These are phyloP conservation scores for Sebastes variabilis DNA, from an alignment of 2,797 vertebrate species.

Conservation along the genomic window DNA sequence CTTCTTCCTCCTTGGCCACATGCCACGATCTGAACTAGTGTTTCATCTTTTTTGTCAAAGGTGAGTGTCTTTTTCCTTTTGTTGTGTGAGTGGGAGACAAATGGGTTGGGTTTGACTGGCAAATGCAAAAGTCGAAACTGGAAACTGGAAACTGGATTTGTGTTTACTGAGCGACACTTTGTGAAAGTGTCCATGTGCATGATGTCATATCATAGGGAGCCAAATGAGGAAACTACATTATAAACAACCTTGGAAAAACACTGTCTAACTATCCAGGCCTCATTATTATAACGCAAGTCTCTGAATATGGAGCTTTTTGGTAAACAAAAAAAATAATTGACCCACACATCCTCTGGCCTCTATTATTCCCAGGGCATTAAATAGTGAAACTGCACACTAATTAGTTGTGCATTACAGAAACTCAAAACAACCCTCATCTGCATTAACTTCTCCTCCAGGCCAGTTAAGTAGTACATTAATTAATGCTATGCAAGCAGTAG, in stretches of 20 bases:
- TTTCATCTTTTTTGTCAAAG: conserved; percentile 48
- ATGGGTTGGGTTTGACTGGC: conserved; percentile 38
- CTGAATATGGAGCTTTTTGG: neutral
- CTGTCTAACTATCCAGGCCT: neutral
- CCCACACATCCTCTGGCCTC: neutral
- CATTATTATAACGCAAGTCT: neutral
- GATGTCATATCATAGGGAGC: conserved; percentile 53
- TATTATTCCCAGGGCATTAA: neutral
- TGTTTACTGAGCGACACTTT: conserved; percentile 49
- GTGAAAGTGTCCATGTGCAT: conserved; percentile 38
- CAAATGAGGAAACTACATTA: conserved; percentile 28
- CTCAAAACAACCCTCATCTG: neutral
- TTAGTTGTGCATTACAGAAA: neutral
- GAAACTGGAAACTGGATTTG: conserved; percentile 69
- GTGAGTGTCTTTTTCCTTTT: conserved; percentile 42
- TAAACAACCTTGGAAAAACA: conserved; percentile 34
- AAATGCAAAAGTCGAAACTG: conserved; percentile 63
- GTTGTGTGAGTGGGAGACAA: conserved; percentile 57
- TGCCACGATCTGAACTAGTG: conserved; percentile 55
- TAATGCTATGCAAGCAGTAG: conserved; percentile 9
- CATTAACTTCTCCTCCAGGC: conserved; percentile 3
- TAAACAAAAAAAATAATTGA: conserved; percentile 8
- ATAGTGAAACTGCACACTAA: neutral
- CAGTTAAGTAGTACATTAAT: conserved; percentile 18
- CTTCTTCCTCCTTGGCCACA: conserved; percentile 57